Base-by-base conservation (phyloP, 2,797 vertebrate genomes). In the Peromyscus eremicus region DNA sequence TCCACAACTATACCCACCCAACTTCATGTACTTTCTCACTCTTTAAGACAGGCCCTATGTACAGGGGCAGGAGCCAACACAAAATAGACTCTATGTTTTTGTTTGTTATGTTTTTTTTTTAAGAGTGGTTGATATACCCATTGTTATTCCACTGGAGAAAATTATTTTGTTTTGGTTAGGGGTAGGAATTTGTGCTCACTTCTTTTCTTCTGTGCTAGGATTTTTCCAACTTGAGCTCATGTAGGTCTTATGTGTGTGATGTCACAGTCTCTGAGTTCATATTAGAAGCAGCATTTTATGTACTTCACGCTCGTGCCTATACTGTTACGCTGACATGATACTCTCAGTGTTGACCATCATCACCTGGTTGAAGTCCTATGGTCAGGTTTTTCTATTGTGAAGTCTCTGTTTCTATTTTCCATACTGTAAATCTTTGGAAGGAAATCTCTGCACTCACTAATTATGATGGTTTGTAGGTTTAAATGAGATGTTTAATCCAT, bases 271-370 rank as follows among this genome's bases (percentile, higher is more conserved):
- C 64, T 25, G 46, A 52, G 46, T 52, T 52, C 32, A 14, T 70
- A 27, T 86, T 52, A 70, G n/a, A 57, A 73, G 34, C 23, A 37
- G 8, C 68, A 32, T 40, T 55, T 55, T 52, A 16, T 40, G 14
- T 1, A 32, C 8, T 9, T 21, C 14, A 0, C 11, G 3, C 10
- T n/a, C 32, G 2, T 43, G 10, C 55, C 1, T 6, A 23, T 6
- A 14, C 37, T 19, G 2, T 49, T 52, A 5, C 29, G 13, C 0
- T 43, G 57, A 71, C 27, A 12, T 21, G 5, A 57, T 17, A n/a
- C 52, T 37, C 27, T 25, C 25, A 29, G 27, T 9, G 27, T 37
- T 90, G 40, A 46, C 66, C 14, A 29, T 23, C 2, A 34, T 52
- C 64, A n/a, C 3, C 6, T 66, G 32, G n/a, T 3, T 73, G 10